phyloP scores from a whole-genome alignment of 2,888 invertebrate genomes.

The Epistrophe grossulariae region DNA sequence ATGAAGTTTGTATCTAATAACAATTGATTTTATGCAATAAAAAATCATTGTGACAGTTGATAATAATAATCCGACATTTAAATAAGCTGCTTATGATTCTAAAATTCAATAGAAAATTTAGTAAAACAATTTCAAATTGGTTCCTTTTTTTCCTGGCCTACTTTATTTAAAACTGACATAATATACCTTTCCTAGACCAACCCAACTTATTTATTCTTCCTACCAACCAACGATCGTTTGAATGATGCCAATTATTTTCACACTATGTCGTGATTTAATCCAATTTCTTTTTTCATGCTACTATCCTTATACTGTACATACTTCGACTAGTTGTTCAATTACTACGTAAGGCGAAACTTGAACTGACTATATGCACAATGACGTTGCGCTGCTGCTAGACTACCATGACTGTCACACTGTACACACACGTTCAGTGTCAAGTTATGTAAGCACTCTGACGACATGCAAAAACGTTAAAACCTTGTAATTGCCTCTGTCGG shows the following conservation, averaged over 20 bases:
- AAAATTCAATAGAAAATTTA: too few species aligned
- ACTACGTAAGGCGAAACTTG: conserved; percentile 17
- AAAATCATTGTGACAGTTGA: too few species aligned
- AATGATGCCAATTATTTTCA: not conserved
- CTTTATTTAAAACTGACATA: too few species aligned
- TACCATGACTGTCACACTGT: not conserved
- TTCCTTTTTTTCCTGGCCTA: too few species aligned
- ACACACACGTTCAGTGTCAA: conserved; percentile 44
- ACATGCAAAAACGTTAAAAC: conserved; percentile 39
- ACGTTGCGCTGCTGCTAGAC: not conserved
- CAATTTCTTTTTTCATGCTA: conserved; percentile 1
- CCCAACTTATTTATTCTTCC: not conserved
- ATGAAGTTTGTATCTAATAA: too few species aligned
- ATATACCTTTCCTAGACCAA: too few species aligned
- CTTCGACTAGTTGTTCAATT: conserved; percentile 30
- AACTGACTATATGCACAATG: conserved; percentile 27
- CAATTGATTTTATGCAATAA: too few species aligned
- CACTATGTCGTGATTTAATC: conserved; percentile 12
- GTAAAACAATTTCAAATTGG: too few species aligned
- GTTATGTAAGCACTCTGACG: conserved; percentile 12
- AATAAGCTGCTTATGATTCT: too few species aligned
- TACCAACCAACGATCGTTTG: not conserved
- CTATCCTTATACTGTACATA: not conserved
- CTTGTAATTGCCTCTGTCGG: conserved; percentile 54
- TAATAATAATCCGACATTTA: too few species aligned